Evolutionary conservation across 1,140 invertebrate genomes (phyloP).

Genomic region (Drosophila teissieri): DNA sequence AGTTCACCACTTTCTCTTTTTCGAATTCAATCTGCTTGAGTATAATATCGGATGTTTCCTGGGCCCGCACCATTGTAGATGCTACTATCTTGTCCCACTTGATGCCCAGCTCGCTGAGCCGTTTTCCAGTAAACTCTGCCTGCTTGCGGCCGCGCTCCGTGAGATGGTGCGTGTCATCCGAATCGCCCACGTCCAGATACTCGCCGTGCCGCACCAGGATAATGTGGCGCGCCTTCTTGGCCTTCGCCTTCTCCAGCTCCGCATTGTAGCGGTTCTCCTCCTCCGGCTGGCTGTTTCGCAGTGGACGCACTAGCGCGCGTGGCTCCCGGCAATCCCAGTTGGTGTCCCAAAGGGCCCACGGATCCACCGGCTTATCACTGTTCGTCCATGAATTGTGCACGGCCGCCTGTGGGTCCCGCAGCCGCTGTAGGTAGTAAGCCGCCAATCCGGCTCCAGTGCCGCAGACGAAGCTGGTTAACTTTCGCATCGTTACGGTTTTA

Average conservation of each 20-base stretch:
- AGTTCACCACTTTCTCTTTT: constrained; percentile 87
- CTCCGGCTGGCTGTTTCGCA: constrained; percentile 84
- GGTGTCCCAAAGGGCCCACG: constrained; percentile 90
- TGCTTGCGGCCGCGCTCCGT: constrained; percentile 93
- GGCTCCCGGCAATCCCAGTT: constrained; percentile 95
- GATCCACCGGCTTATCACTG: constrained; percentile 86
- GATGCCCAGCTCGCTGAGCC: constrained; percentile 90
- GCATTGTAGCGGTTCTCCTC: constrained; percentile 89
- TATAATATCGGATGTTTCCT: constrained; percentile 95
- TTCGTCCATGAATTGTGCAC: constrained; percentile 87
- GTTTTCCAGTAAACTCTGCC: constrained; percentile 92
- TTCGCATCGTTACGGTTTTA: constrained; percentile 47
- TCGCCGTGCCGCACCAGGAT: constrained; percentile 98
- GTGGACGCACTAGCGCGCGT: constrained; percentile 89
- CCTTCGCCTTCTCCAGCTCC: constrained; percentile 87
- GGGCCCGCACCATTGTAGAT: constrained; percentile 97
- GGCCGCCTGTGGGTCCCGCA: constrained; percentile 44
- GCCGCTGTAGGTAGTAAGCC: constrained; percentile 64
- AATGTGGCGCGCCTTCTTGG: constrained; percentile 92
- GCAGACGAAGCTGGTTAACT: constrained; percentile 65
- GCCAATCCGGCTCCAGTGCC: constrained; percentile 73
- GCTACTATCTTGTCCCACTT: constrained; percentile 92
- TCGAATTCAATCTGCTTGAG: constrained; percentile 82
- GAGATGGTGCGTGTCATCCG: constrained; percentile 91
- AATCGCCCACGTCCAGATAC: constrained; percentile 91